Evolutionary conservation across 1,140 invertebrate species (phyloP), one percentile per base, ranked within the genome.

Genomic region (Panulirus ornatus): DNA sequence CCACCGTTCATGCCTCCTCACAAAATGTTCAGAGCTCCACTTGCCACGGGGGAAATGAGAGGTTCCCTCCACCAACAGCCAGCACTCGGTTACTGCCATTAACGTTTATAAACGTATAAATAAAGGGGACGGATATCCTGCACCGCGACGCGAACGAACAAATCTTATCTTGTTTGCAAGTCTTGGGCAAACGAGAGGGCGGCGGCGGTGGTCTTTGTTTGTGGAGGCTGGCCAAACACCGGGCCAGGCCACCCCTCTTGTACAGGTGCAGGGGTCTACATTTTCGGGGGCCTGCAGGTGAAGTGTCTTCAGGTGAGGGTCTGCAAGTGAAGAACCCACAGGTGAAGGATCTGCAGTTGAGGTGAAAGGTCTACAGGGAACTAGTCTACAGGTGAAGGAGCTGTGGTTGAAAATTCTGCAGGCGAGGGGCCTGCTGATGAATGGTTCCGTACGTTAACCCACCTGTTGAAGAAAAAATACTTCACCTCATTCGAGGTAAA

Each of bases 141-240:
- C 38, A 63, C 16, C 30, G 81, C 70, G 81, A 70, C 81, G 70
- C 81, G 81, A 66, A 84, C 81, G 38, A 66, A 34, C 81, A 83
- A 83, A 63, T 51, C 36, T 63, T 66, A 66, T 66, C 58, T 83
- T 66, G 81, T 83, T 83, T 83, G 81, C 81, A 66, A 66, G 58
- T 42, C 44, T 79, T 79, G 44, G 44, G 63, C 81, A 83, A 83
- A 83, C 51, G 81, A 84, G 63, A 84, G 81, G 36, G 81, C 22
- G 81, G 58, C 30, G 79, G 81, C 54, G 58, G 81, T 6, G 58
- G 81, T 6, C 81, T 70, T 27, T 70, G 81, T 70, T 66, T 63
- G 79, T 44, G 36, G 51, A 66, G 54, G 51, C 36, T 83, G 79
- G 54, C 27, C 51, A 66, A 66, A 66, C 22, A 76, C 38, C 44